Evolutionary conservation across 2,797 vertebrate genomes (phyloP), one percentile per base, ranked within the genome.

Genomic region (Austrolebias charrua): DNA sequence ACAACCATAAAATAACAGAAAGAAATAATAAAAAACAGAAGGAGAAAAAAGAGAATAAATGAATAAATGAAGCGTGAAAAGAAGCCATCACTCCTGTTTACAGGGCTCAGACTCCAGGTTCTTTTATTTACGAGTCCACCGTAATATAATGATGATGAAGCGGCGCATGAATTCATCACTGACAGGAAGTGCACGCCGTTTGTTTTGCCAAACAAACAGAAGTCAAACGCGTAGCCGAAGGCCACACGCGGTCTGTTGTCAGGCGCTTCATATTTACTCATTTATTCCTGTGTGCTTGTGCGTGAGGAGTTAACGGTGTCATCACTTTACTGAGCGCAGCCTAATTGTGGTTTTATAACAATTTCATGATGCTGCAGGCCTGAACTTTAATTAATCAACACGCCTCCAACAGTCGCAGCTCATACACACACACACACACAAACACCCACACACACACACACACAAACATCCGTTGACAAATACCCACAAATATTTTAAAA

Each of bases 1-100:
- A 8, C 61, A 28, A 51, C 46, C 3, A 1, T 59, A 16, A 72
- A 65, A 55, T 19, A 46, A n/a, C 18, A 71, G 33, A 42, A 47
- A 44, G 14, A 43, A 52, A 70, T 51, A 60, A 46, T 31, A 68
- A 66, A 76, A 45, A 56, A 69, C 66, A 15, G 51, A 35, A 69
- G 47, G 2, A 63, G 24, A 42, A 29, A 44, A 55, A 24, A 16
- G 10, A 47, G 33, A 74, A 52, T 48, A 59, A 67, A 77, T 38
- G 61, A 51, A 85, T 52, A 67, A 85, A 75, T 66, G 63, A 55
- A 60, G 53, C 62, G 16, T 33, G 18, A 54, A 71, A 53, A 9
- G 40, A 58, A 77, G 55, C 35, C 33, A 76, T 79, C 56, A 75
- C 47, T 86, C 60, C 55, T 60, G 47, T 81, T 85, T 75, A 63